Conservation (phyloP, 2,888 invertebrate species). For the Sminthurinus aureus region DNA sequence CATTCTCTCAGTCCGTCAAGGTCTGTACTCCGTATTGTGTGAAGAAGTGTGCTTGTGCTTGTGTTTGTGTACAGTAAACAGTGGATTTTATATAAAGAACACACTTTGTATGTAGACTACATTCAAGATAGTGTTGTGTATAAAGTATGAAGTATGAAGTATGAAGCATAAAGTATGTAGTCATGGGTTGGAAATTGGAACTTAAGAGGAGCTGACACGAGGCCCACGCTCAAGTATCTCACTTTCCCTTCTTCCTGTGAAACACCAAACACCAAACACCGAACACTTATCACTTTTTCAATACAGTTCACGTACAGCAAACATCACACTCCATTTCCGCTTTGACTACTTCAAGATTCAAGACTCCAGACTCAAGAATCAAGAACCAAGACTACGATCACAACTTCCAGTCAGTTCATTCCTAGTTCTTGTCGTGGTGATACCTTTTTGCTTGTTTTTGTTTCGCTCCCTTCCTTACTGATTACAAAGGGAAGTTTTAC, state of each 20-base stretch:
- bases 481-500: not conserved
- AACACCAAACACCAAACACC: slow-evolving; percentile 42
- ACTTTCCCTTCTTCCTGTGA: slow-evolving; percentile 63
- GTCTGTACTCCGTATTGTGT: not conserved
- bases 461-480: not conserved
- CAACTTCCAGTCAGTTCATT: too few species aligned
- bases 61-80: too few species aligned
- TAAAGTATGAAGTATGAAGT: too few species aligned
- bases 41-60: too few species aligned
- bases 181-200: slow-evolving; percentile 36
- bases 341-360: not conserved
- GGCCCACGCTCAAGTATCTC: slow-evolving; percentile 61
- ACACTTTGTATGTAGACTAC: too few species aligned
- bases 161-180: not conserved
- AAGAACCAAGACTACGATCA: too few species aligned
- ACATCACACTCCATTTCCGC: not conserved
- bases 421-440: too few species aligned
- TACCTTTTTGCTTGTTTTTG: not conserved
- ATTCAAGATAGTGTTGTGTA: too few species aligned
- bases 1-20: slow-evolving; percentile 10
- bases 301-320: slow-evolving; percentile 19
- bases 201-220: slow-evolving; percentile 37
- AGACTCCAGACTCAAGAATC: not conserved
- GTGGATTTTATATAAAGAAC: too few species aligned
- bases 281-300: slow-evolving; percentile 34